These are phyloP conservation scores for Habrosyne pyritoides DNA, from an alignment of 2,888 invertebrate species.

Conservation along the genomic window DNA sequence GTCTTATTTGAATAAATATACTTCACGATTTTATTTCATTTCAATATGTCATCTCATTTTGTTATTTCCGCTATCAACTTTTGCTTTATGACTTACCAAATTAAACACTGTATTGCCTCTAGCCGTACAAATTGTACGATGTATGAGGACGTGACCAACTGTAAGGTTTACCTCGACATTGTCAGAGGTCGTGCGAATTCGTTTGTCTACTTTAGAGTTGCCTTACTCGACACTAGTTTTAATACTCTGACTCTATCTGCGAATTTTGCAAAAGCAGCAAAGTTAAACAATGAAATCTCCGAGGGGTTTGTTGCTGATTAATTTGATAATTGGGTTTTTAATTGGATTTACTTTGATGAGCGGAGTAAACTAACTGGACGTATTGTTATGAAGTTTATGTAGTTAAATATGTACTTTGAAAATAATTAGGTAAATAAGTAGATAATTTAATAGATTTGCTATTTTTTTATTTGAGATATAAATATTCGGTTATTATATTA, in stretches of 20 bases:
- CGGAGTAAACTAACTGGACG: background rate
- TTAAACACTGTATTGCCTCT: slow-evolving; percentile 46
- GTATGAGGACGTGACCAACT: slow-evolving; percentile 45
- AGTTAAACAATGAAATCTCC: background rate
- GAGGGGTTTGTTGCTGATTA: slow-evolving; percentile 1
- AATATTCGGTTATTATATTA: no score
- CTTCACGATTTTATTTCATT: no score
- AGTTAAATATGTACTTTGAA: background rate
- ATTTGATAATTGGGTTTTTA: slow-evolving; percentile 1
- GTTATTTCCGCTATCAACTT: slow-evolving; percentile 9
- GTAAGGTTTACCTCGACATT: slow-evolving; percentile 30
- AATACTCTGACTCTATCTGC: background rate
- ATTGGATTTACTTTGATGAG: background rate
- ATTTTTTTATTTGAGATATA: no score
- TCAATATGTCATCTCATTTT: background rate
- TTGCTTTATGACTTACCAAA: slow-evolving; percentile 24
- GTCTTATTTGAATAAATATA: no score
- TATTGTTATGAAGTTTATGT: background rate
- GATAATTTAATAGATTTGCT: no score
- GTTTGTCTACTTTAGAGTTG: background rate
- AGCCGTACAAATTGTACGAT: slow-evolving; percentile 37
- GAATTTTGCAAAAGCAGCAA: background rate
- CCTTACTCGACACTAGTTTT: slow-evolving; percentile 1
- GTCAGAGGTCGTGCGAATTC: slow-evolving; percentile 14
- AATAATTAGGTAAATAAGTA: no score